A percentile compares a stretch with the other conserved stretches of the same genome.
phyloP scores from a whole-genome alignment of 2,888 invertebrate genomes.

The Xanthorhoe spadicearia region DNA sequence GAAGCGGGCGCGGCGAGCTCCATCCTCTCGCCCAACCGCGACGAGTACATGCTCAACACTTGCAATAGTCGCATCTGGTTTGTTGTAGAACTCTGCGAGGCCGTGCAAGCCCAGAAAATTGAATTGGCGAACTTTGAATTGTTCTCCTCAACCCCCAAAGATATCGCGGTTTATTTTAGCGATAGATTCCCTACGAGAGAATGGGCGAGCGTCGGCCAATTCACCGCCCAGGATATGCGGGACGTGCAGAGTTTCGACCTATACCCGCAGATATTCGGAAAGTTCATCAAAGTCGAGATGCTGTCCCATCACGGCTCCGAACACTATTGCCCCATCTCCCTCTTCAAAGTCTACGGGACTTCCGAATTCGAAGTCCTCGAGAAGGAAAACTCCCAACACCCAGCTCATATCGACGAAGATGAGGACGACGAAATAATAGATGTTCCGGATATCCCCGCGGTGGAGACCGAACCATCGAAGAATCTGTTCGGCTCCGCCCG shows the following conservation, averaged over 20 bases:
- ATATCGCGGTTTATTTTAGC: slow-evolving; percentile 94
- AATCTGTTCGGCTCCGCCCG: slow-evolving; percentile 94
- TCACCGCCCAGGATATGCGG: slow-evolving; percentile 93
- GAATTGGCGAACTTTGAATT: slow-evolving; percentile 99
- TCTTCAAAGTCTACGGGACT: slow-evolving; percentile 96
- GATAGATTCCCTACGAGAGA: slow-evolving; percentile 96
- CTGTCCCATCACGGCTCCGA: slow-evolving; percentile 97
- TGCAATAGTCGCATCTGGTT: slow-evolving; percentile 98
- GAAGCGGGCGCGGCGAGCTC: slow-evolving; percentile 95
- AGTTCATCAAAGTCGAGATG: slow-evolving; percentile 95
- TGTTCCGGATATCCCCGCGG: slow-evolving; percentile 76
- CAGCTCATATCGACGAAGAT: slow-evolving; percentile 87
- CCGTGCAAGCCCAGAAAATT: slow-evolving; percentile 97
- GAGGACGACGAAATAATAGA: slow-evolving; percentile 88
- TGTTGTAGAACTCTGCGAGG: slow-evolving; percentile 98
- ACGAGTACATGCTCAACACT: slow-evolving; percentile 99
- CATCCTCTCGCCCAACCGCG: slow-evolving; percentile 94
- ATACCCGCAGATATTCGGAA: slow-evolving; percentile 92
- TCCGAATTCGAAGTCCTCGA: slow-evolving; percentile 96
- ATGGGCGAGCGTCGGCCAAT: slow-evolving; percentile 95
- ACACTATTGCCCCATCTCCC: slow-evolving; percentile 98
- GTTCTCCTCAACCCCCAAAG: slow-evolving; percentile 98
- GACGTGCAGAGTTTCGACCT: slow-evolving; percentile 94
- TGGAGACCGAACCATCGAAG: slow-evolving; percentile 83
- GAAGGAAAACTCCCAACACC: slow-evolving; percentile 90